These are phyloP conservation scores for Lutjanus argentimaculatus DNA, from an alignment of 2,797 vertebrate species.

Conservation along the genomic window DNA sequence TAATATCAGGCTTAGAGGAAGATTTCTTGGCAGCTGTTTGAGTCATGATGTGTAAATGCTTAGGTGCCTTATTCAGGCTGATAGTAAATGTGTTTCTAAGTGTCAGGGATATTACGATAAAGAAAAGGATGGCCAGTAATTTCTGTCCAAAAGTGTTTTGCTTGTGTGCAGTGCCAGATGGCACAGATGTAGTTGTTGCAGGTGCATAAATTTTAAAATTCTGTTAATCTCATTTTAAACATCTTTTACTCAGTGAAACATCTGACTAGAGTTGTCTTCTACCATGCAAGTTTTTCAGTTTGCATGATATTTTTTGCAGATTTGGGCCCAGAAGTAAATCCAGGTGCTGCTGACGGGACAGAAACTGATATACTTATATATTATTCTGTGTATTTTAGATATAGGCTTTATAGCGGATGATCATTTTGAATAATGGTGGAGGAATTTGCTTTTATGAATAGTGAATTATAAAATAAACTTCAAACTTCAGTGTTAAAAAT, in stretches of 20 bases:
- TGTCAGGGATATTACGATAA: slow-evolving; percentile 21
- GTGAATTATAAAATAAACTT: background rate
- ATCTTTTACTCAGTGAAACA: background rate
- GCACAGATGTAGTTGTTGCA: slow-evolving; percentile 1
- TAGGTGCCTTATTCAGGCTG: background rate
- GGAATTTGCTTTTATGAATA: background rate
- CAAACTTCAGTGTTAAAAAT: background rate
- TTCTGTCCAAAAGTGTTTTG: slow-evolving; percentile 6
- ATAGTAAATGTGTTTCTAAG: slow-evolving; percentile 3
- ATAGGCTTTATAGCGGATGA: background rate
- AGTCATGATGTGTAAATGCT: slow-evolving; percentile 13
- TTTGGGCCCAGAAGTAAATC: background rate
- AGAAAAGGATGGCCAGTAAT: slow-evolving; percentile 10
- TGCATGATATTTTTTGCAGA: background rate
- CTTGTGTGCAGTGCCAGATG: background rate
- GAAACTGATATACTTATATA: background rate
- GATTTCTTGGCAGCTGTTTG: slow-evolving; percentile 22
- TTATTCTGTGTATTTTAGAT: background rate
- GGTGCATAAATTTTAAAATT: slow-evolving; percentile 5
- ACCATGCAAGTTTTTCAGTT: background rate
- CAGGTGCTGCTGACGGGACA: background rate
- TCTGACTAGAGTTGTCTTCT: background rate
- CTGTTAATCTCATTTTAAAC: slow-evolving; percentile 7
- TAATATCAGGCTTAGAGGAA: background rate
- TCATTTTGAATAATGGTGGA: background rate